phyloP scores from a whole-genome alignment of 1,140 invertebrate genomes.

The Dolichoris vasculosae region DNA sequence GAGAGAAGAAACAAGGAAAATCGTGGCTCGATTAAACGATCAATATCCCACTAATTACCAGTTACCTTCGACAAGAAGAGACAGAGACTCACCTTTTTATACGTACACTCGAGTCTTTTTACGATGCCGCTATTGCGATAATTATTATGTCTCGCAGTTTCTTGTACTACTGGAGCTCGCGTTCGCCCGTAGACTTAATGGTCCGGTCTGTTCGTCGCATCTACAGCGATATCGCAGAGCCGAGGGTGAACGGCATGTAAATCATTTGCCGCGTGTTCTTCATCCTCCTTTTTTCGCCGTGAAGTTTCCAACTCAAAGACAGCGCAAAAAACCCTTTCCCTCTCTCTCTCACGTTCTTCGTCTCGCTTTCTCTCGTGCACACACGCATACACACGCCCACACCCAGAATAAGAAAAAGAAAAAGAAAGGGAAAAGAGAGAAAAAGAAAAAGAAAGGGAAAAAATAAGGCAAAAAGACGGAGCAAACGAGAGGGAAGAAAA shows the following conservation, averaged over 20 bases:
- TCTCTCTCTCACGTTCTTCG: no score
- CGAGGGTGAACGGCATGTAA: slow-evolving; percentile 20
- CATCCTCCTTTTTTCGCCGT: background rate
- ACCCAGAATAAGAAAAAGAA: background rate
- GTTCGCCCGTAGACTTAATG: slow-evolving; percentile 1
- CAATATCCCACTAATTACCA: slow-evolving; percentile 41
- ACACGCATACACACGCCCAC: no score
- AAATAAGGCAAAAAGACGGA: background rate
- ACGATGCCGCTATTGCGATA: slow-evolving; percentile 21
- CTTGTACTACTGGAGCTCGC: background rate
- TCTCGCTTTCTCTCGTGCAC: no score
- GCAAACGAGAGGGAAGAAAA: background rate
- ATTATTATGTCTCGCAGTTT: slow-evolving; percentile 22
- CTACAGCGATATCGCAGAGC: background rate
- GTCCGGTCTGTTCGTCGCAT: background rate
- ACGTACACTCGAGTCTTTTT: background rate
- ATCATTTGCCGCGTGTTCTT: slow-evolving; percentile 5
- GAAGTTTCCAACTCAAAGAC: slow-evolving; percentile 1
- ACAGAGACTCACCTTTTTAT: background rate
- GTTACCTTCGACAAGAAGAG: background rate
- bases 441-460: background rate
- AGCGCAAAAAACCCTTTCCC: background rate
- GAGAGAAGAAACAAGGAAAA: background rate
- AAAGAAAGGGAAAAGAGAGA: background rate
- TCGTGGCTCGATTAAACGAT: slow-evolving; percentile 23